Base-by-base conservation (phyloP, 1,140 invertebrate genomes). In the Drosophila hydei region DNA sequence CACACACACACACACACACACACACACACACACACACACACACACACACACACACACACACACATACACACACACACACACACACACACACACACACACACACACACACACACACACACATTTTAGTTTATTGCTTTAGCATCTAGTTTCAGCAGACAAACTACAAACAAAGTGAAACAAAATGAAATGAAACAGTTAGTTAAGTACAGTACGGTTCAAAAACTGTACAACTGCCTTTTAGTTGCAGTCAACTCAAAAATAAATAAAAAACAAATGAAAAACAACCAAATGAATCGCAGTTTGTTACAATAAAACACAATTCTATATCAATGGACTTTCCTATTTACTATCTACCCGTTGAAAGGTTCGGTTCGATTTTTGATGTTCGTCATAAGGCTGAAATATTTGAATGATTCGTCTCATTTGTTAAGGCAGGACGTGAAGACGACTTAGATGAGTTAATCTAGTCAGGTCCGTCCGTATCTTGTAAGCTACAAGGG, bases 231-330 rank as follows among this genome's bases (percentile, higher is more conserved):
- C 69, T 72, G 69, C 62, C 62, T 59, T 59, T 12, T 40, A 60
- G 55, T 58, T 67, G 69, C 69, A 72, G 69, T 72, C 30, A 68
- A 68, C 63, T 68, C 52, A 68, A 72, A 61, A 68, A 72, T 72
- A 72, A 67, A 68, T 55, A 55, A 47, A 71, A 65, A 23, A 68
- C 75, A 60, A 54, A 38, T 14, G 36, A 38, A 64, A 42, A 45
- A 4, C 38, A 83, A 83, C 61, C 68, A 84, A 85, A 84, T 74
- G 36, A 84, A 80, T 11, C 63, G 45, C 43, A 58, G 77, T 74
- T 70, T 84, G 80, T 84, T 84, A 85, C 43, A 84, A 80, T 84
- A 63, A 76, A 85, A 79, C 79, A 69, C 62, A 59, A 65, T 77
- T 56, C 33, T 14, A 45, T 25, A 55, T 23, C 21, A 23, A 23